Percentiles rank a stretch among this genome's conserved stretches.
These are phyloP conservation scores for Aeoliscus strigatus DNA, from an alignment of 2,797 vertebrate species.

Conservation along the genomic window DNA sequence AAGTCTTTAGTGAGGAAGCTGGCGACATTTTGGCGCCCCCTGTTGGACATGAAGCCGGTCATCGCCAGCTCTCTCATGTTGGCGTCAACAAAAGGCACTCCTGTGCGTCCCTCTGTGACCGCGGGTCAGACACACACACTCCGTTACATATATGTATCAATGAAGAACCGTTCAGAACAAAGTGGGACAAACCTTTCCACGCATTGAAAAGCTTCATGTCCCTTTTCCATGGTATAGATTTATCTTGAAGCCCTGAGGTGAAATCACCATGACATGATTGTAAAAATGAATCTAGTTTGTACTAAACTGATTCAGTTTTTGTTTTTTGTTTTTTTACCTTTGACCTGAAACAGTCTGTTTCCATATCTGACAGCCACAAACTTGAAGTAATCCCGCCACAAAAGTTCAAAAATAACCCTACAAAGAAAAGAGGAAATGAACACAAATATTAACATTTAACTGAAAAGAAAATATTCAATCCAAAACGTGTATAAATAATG, in stretches of 20 bases:
- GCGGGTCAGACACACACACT: neutral
- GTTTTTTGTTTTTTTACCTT: slow-evolving; percentile 57
- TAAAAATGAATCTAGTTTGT: neutral
- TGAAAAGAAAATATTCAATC: no score
- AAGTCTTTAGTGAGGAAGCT: slow-evolving; percentile 86
- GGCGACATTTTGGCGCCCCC: slow-evolving; percentile 82
- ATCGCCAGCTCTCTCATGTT: slow-evolving; percentile 81
- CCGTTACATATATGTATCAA: neutral
- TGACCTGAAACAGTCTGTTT: slow-evolving; percentile 71
- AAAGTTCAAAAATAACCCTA: slow-evolving; percentile 84
- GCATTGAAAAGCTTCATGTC: slow-evolving; percentile 74
- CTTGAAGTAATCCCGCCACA: slow-evolving; percentile 84
- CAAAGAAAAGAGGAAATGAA: neutral
- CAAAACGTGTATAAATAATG: no score
- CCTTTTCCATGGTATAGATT: slow-evolving; percentile 79
- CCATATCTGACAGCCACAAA: slow-evolving; percentile 80
- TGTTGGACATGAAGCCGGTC: slow-evolving; percentile 85
- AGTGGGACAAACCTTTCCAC: slow-evolving; percentile 77
- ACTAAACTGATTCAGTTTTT: no score
- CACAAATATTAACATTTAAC: no score
- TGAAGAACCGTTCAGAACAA: neutral
- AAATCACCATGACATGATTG: neutral
- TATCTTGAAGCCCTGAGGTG: slow-evolving; percentile 78
- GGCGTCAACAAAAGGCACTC: slow-evolving; percentile 83
- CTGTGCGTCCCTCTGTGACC: slow-evolving; percentile 75